Evolutionary conservation across 2,113 vertebrate genomes (phyloP).

Genomic region (Poeciliopsis occidentalis): DNA sequence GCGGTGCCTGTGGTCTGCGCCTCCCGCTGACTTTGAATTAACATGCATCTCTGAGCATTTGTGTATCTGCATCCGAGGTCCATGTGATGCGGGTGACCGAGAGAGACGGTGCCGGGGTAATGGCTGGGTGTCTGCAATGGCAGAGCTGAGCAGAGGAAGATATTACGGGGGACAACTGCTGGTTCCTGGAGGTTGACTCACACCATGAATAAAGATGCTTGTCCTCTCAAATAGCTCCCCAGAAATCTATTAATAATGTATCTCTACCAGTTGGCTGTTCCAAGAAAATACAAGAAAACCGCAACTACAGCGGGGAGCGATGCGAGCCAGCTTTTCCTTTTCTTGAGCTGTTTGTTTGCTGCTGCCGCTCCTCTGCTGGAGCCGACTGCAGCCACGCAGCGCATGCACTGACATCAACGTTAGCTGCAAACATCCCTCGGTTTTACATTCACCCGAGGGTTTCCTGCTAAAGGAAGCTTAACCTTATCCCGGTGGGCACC

Average conservation of each 20-base stretch:
- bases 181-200: constrained; percentile 36
- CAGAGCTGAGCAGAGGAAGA: constrained; percentile 16
- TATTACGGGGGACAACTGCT: constrained; percentile 8
- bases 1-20: constrained; percentile 14
- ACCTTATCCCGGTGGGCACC: constrained; percentile 27
- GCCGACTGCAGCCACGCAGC: constrained; percentile 2
- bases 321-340: background rate
- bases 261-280: constrained; percentile 15
- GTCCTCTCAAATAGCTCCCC: constrained; percentile 46
- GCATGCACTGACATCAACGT: too few relatives aligned
- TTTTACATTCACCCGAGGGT: constrained; percentile 17
- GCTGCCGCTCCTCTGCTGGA: background rate
- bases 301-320: constrained; percentile 3
- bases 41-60: background rate
- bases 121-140: constrained; percentile 1
- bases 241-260: constrained; percentile 66
- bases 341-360: background rate
- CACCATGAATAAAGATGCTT: constrained; percentile 71
- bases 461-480: constrained; percentile 23
- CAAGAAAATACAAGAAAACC: constrained; percentile 40
- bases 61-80: background rate
- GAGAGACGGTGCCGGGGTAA: background rate
- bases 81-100: background rate
- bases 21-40: constrained; percentile 37
- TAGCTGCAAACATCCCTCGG: constrained; percentile 6